phyloP scores from a whole-genome alignment of 2,113 vertebrate species.

The Pithys albifrons region DNA sequence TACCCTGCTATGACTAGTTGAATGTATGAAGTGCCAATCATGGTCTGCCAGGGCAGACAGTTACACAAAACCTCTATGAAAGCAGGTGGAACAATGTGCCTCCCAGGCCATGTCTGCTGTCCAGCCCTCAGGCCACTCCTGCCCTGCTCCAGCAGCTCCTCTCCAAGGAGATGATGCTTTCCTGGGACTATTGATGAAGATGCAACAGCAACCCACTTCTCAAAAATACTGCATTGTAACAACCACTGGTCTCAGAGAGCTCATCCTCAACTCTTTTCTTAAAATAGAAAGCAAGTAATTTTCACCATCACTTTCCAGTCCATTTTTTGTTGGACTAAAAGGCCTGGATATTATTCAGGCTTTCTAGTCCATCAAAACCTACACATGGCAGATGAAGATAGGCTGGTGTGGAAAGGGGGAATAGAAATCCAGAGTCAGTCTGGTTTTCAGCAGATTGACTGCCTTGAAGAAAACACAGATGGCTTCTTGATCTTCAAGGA shows the following conservation, averaged over 20 bases:
- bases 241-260: neutral
- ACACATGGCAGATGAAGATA: neutral
- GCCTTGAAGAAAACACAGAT: neutral
- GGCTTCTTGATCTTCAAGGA: slow-evolving; percentile 9
- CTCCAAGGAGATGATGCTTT: neutral
- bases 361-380: neutral
- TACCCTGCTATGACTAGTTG: neutral
- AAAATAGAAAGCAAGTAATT: neutral
- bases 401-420: neutral
- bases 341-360: neutral
- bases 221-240: neutral
- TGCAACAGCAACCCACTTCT: neutral
- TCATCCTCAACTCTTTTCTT: neutral
- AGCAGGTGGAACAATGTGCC: neutral
- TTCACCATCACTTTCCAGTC: neutral
- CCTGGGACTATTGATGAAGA: neutral
- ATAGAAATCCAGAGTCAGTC: neutral
- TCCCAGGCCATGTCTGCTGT: neutral
- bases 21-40: neutral
- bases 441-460: neutral
- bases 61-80: neutral
- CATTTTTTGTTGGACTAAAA: neutral
- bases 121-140: neutral
- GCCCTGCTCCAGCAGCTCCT: neutral
- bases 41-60: neutral